These are phyloP conservation scores for Pseudomyrmex sp. DNA, from an alignment of 1,140 invertebrate species.

Conservation along the genomic window DNA sequence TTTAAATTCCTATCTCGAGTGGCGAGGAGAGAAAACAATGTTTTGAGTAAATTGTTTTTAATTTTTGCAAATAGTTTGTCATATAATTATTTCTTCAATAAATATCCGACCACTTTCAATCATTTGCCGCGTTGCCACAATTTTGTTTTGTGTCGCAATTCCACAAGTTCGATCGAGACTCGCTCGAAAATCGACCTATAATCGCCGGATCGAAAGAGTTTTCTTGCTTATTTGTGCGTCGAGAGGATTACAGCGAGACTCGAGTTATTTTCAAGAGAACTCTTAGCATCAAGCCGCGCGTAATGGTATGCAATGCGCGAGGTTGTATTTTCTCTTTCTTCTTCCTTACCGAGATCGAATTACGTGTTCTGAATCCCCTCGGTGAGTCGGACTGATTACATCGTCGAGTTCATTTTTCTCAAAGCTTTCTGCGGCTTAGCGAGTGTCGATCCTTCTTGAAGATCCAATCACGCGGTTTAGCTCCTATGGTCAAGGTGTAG, in stretches of 20 bases:
- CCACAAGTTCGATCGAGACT: too few species aligned
- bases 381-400: slow-evolving; percentile 47
- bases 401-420: slow-evolving; percentile 52
- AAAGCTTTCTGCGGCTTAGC: slow-evolving; percentile 31
- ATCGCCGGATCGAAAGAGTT: not conserved
- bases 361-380: slow-evolving; percentile 40
- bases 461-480: slow-evolving; percentile 18
- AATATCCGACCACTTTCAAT: not conserved
- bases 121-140: not conserved
- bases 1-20: too few species aligned
- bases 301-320: slow-evolving; percentile 20
- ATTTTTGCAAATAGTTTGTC: too few species aligned
- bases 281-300: slow-evolving; percentile 35
- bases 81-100: too few species aligned
- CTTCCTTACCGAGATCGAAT: slow-evolving; percentile 39
- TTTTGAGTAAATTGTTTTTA: too few species aligned
- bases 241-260: slow-evolving; percentile 1
- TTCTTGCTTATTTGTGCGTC: slow-evolving; percentile 2
- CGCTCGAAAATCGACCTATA: too few species aligned
- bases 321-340: slow-evolving; percentile 40
- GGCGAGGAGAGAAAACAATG: too few species aligned
- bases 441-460: slow-evolving; percentile 31
- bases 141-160: not conserved
- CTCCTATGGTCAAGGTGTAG: not conserved
- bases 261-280: slow-evolving; percentile 20